Percentiles rank a stretch among this genome's conserved stretches.
Evolutionary conservation across 2,888 invertebrate genomes (phyloP).

Genomic region (Mythimna albipuncta): DNA sequence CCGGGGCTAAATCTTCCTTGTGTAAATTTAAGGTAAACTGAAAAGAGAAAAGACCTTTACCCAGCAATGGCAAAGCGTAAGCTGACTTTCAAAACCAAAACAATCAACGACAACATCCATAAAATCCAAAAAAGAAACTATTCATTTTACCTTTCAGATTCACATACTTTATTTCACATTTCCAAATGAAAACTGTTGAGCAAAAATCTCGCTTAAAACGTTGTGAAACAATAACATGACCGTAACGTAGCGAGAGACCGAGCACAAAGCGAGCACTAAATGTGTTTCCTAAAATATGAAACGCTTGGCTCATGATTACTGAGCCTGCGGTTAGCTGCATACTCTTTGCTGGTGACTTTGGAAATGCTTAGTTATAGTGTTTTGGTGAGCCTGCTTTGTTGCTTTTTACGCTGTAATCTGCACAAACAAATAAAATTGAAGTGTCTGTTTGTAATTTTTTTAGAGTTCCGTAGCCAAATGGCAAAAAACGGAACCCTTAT

Average conservation of each 20-base stretch:
- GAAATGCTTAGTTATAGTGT: constrained; percentile 1
- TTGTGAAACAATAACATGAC: constrained; percentile 40
- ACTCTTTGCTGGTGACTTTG: constrained; percentile 30
- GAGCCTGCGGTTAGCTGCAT: constrained; percentile 39
- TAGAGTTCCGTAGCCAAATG: too few relatives aligned
- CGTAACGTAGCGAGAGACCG: constrained; percentile 35
- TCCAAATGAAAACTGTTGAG: constrained; percentile 11
- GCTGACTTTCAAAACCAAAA: background rate
- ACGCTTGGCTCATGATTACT: constrained; percentile 67
- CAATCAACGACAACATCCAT: background rate
- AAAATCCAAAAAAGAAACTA: background rate
- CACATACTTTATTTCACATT: constrained; percentile 14
- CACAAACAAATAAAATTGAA: too few relatives aligned
- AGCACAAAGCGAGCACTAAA: constrained; percentile 63
- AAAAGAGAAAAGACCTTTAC: too few relatives aligned
- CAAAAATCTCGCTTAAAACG: constrained; percentile 29
- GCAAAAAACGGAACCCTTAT: too few relatives aligned
- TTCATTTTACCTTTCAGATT: background rate
- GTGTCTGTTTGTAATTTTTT: too few relatives aligned
- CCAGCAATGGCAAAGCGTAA: too few relatives aligned
- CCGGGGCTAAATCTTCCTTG: too few relatives aligned
- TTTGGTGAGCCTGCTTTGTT: background rate
- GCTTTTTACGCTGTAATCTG: too few relatives aligned
- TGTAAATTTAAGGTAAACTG: too few relatives aligned
- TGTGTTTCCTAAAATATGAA: constrained; percentile 72